A percentile compares a stretch with the other conserved stretches of the same genome.
Conservation (phyloP, 2,113 vertebrate genomes). For the Nestor notabilis region DNA sequence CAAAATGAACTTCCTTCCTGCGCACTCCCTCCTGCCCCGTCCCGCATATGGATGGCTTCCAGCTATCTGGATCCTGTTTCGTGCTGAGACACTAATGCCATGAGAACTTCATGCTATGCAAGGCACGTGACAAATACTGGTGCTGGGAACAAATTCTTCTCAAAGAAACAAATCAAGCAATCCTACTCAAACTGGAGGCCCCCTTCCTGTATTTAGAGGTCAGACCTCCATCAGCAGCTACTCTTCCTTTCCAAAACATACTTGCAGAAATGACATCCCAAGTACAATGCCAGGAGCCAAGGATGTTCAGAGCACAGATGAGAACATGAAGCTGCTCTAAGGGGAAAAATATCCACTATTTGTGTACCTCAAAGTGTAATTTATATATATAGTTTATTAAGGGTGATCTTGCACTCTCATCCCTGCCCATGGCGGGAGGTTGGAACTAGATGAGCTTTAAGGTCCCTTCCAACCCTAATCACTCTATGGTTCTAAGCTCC, state of each 20-base stretch:
- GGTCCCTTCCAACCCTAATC: background rate
- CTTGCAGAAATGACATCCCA: background rate
- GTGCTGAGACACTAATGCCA: background rate
- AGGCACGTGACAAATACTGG: background rate
- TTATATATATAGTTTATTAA: background rate
- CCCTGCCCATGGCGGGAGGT: background rate
- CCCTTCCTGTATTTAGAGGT: background rate
- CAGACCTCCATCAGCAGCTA: background rate
- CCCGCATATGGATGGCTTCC: background rate
- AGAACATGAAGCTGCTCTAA: background rate
- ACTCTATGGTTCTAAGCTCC: background rate
- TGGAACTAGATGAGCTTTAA: background rate
- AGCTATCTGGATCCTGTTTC: background rate
- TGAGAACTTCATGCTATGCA: background rate
- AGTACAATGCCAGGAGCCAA: background rate
- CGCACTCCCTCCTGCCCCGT: background rate
- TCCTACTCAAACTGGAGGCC: background rate
- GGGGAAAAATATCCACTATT: background rate
- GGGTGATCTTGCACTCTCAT: background rate
- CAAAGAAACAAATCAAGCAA: background rate
- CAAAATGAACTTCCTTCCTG: background rate
- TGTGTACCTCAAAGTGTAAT: background rate
- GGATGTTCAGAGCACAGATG: background rate
- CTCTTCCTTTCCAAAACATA: background rate
- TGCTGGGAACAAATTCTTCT: conserved; percentile 3